Evolutionary conservation across 2,797 vertebrate genomes (phyloP).

Genomic region (Rhinoraja longicauda): DNA sequence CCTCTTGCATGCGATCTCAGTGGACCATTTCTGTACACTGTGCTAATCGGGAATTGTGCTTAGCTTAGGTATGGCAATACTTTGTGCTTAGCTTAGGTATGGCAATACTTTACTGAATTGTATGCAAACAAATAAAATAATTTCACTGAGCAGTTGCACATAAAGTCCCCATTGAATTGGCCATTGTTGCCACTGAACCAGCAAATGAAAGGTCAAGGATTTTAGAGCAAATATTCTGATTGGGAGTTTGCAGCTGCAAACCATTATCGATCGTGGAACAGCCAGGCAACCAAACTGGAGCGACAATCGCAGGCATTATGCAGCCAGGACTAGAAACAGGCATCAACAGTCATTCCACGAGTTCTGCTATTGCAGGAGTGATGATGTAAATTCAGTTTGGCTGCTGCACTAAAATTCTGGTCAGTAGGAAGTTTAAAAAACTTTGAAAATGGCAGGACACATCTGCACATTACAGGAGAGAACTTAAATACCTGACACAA

Average conservation of each 20-base stretch:
- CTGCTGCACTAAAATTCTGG: neutral
- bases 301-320: neutral
- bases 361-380: neutral
- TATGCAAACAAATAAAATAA: no score
- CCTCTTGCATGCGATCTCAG: no score
- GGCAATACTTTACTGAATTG: no score
- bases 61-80: no score
- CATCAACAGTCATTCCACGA: neutral
- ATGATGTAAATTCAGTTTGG: neutral
- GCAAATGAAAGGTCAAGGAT: neutral
- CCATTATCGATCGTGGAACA: neutral
- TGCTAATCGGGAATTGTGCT: no score
- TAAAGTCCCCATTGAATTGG: no score
- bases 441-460: neutral
- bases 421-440: neutral
- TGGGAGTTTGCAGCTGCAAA: neutral
- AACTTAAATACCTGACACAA: neutral
- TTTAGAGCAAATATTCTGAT: neutral
- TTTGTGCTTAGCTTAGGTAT: no score
- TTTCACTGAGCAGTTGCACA: no score
- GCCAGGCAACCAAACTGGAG: neutral
- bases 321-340: neutral
- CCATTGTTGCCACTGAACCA: neutral
- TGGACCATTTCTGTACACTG: no score
- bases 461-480: neutral